Evolutionary conservation across 1,140 invertebrate genomes (phyloP), one percentile per base, ranked within the genome.

Genomic region (Ostrea denselamellosa): DNA sequence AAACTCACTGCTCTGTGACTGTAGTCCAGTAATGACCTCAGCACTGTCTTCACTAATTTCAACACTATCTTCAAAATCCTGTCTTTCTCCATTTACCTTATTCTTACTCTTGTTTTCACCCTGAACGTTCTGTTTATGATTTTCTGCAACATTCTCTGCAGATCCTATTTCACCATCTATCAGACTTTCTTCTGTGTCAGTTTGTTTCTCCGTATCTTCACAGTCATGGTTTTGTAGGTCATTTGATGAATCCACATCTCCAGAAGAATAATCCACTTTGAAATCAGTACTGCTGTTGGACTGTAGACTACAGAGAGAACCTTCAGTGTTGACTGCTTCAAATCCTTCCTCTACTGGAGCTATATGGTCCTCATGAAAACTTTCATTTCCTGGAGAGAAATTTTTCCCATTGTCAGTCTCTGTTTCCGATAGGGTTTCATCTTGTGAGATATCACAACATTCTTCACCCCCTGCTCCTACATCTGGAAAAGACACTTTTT

Each of bases 201-300:
- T 28, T 28, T 71, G 68, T 14, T 71, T 22, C 12, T 71, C 68
- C 4, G 22, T 25, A 12, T 19, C 19, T 19, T 58, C 56, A 58
- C 14, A 19, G 9, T 34, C 22, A 28, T 25, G 28, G 7, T 34
- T 12, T 68, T 25, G 65, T 25, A 68, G 5, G 68, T 71, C 68
- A 71, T 71, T 71, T 5, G 68, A 71, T 71, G 68, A 71, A 71
- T 71, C 68, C 22, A 71, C 68, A 71, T 28, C 14, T 71, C 68
- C 68, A 28, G 28, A 7, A 58, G 14, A 58, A 71, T 71, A 71
- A n/a, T 68, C 65, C n/a, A 3, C 65, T 22, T 19, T 68, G 22
- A 25, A 68, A 68, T 71, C 68, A 12, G 28, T 71, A 71, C 68
- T 71, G 14, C 22, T 28, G 28, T 22, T 25, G 9, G 68, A 71